A percentile compares a stretch with the other conserved stretches of the same genome.
Conservation (phyloP, 2,888 invertebrate species). For the Nomada flava region DNA sequence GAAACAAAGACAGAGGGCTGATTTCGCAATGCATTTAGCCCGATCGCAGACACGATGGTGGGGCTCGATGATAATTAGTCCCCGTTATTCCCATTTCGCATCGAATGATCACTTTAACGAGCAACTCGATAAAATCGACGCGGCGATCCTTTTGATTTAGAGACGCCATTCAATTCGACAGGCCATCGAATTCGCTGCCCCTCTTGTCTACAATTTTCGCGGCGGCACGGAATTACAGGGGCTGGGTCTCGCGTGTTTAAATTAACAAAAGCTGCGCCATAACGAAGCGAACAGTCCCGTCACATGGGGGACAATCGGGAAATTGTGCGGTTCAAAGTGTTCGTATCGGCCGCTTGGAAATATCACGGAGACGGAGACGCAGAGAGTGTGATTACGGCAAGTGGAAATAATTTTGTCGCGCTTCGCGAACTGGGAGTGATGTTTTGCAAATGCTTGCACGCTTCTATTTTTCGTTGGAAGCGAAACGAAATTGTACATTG, state of each 20-base stretch:
- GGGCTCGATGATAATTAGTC: constrained; percentile 33
- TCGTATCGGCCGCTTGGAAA: constrained; percentile 15
- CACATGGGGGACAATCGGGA: constrained; percentile 30
- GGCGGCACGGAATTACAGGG: constrained; percentile 45
- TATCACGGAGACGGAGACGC: not conserved
- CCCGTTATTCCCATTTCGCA: constrained; percentile 23
- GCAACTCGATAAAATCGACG: constrained; percentile 43
- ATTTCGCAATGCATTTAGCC: not conserved
- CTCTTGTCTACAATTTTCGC: constrained; percentile 39
- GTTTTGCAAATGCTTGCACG: too few species aligned
- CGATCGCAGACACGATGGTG: not conserved
- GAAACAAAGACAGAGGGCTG: not conserved
- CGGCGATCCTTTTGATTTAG: constrained; percentile 50
- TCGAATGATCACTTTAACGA: constrained; percentile 39
- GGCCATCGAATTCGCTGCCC: constrained; percentile 9
- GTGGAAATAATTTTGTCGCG: too few species aligned
- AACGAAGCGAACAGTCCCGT: constrained; percentile 41
- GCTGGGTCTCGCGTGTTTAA: constrained; percentile 38
- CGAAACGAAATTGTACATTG: too few species aligned
- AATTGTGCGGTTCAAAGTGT: constrained; percentile 47
- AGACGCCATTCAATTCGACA: constrained; percentile 33
- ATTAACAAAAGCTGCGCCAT: constrained; percentile 52
- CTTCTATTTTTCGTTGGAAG: too few species aligned
- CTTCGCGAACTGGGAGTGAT: too few species aligned
- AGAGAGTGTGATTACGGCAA: too few species aligned